Evolutionary conservation across 2,797 vertebrate species (phyloP).

Genomic region (Sebastes iracundus): DNA sequence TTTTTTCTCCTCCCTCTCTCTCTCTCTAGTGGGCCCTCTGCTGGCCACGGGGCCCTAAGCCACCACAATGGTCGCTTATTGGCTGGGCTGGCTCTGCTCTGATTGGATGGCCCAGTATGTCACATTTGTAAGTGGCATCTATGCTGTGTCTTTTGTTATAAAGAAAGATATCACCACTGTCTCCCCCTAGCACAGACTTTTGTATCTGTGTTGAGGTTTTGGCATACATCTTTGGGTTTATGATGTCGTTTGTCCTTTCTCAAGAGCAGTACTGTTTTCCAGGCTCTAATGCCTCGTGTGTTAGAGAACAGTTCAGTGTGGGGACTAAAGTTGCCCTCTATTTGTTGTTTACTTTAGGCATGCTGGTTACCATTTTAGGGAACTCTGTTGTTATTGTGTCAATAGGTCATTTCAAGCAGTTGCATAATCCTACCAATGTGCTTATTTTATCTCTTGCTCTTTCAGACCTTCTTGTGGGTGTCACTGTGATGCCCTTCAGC

Average conservation of each 20-base stretch:
- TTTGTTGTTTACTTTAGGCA: not conserved
- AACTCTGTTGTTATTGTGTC: conserved; percentile 83
- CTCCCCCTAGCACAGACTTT: not conserved
- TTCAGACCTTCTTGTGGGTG: conserved; percentile 4
- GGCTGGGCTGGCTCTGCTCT: too few species aligned
- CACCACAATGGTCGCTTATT: too few species aligned
- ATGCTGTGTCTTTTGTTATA: not conserved
- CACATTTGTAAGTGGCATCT: too few species aligned
- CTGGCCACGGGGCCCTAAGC: too few species aligned
- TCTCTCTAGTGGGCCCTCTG: too few species aligned
- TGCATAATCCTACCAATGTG: conserved; percentile 84
- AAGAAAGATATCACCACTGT: not conserved
- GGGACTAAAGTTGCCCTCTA: not conserved
- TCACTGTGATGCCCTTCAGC: conserved; percentile 79
- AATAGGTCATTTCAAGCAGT: conserved; percentile 80
- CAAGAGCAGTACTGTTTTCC: conserved; percentile 18
- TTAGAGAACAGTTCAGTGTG: not conserved
- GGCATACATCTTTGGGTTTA: not conserved
- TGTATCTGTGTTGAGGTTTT: not conserved
- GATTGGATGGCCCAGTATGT: too few species aligned
- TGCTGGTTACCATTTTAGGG: conserved; percentile 49
- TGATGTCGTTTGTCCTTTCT: not conserved
- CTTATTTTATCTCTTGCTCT: conserved; percentile 82
- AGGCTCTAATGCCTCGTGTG: conserved; percentile 2
- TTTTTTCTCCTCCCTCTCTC: too few species aligned